Conservation (phyloP, 2,113 vertebrate genomes). For the Illadopsis cleaveri region DNA sequence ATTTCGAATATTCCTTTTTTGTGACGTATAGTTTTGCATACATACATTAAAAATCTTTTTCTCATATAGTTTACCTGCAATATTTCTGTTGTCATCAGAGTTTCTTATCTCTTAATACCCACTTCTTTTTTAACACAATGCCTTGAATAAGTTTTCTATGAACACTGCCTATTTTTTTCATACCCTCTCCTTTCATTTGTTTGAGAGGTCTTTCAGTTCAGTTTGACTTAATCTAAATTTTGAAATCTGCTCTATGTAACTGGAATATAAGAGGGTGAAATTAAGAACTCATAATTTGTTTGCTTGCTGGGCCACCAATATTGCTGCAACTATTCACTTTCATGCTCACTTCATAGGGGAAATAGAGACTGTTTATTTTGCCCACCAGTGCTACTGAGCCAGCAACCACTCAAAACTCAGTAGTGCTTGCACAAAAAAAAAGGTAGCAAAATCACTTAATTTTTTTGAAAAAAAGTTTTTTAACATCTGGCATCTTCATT, state of each 20-base stretch:
- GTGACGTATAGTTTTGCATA: background rate
- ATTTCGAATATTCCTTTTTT: background rate
- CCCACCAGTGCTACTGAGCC: background rate
- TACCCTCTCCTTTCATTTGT: background rate
- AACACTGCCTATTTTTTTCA: background rate
- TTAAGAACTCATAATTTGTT: background rate
- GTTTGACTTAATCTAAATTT: background rate
- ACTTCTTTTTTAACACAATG: background rate
- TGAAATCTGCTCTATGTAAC: background rate
- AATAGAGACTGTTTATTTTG: background rate
- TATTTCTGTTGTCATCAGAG: background rate
- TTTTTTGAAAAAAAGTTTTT: background rate
- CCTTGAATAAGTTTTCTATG: background rate
- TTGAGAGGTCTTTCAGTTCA: background rate
- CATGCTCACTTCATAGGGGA: background rate
- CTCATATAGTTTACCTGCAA: background rate
- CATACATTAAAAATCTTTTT: background rate
- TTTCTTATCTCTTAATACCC: background rate
- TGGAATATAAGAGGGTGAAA: background rate
- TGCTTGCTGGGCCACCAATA: background rate
- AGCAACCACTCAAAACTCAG: background rate
- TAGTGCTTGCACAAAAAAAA: background rate
- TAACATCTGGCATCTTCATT: background rate
- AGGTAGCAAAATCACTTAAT: background rate
- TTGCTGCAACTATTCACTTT: background rate